phyloP scores from a whole-genome alignment of 2,797 vertebrate genomes.

The Mus spretus region DNA sequence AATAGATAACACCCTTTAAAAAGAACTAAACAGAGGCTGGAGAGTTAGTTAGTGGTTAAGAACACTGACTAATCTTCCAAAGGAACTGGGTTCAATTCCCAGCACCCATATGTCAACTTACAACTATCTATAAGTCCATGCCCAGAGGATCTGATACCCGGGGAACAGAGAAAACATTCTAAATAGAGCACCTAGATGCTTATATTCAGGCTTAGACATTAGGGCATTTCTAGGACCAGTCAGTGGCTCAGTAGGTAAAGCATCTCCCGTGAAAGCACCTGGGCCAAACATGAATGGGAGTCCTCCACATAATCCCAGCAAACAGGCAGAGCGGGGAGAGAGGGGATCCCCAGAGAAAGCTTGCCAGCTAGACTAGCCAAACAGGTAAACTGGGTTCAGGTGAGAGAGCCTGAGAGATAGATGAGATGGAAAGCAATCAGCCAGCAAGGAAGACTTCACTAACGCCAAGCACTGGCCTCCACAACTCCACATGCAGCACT shows the following conservation, averaged over 20 bases:
- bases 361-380: not conserved
- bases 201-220: constrained; percentile 9
- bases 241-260: not conserved
- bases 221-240: not conserved
- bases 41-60: not conserved
- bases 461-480: not conserved
- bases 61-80: not conserved
- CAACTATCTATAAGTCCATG: not conserved
- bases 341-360: not conserved
- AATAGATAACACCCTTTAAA: not conserved
- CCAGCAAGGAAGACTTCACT: not conserved
- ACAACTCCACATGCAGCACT: not conserved
- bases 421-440: not conserved
- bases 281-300: not conserved
- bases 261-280: not conserved
- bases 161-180: not conserved
- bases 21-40: not conserved
- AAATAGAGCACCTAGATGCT: not conserved
- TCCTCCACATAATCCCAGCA: not conserved
- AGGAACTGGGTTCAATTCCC: not conserved
- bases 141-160: not conserved
- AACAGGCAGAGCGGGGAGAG: not conserved
- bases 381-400: not conserved
- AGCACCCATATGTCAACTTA: not conserved
- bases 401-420: not conserved